Evolutionary conservation across 2,888 invertebrate species (phyloP), one percentile per base, ranked within the genome.

Genomic region (Tetragonula carbonaria): DNA sequence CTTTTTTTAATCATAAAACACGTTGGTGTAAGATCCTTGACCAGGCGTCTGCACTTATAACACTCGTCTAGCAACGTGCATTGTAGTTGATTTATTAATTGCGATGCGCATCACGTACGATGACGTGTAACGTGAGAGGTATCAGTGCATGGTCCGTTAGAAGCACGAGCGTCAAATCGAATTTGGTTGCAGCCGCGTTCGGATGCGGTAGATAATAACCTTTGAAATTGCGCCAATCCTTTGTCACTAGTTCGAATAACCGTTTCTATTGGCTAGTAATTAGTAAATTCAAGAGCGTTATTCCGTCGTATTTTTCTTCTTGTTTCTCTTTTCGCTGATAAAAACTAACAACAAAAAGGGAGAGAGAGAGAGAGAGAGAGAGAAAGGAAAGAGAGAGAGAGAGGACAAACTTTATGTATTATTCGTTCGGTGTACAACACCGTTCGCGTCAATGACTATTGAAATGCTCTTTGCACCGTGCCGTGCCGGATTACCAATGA

Each of bases 51-150:
- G 14, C 8, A 33, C 50, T 21, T 4, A 57, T 45, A 45, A 75
- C 23, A 23, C 67, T 67, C 55, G 50, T 75, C 21, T 28, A 50
- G 14, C 2, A 74, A 50, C 65, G n/a, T 14, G 55, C 3, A 23
- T 33, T 33, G 4, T 28, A 50, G 13, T 67, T 57, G 62, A 28
- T 73, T 45, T 72, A 68, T 73, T 73, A 81, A 80, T 73, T 77
- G 55, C 65, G 33, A 81, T 38, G 51, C 75, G 72, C 23, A 33
- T 72, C 82, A 67, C 81, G 81, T 67, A 55, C 33, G 33, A 82
- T 72, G 73, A 70, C 51, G 59, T 13, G 76, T 21, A 45, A 45
- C 11, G 45, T 8, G 38, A 62, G 67, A 55, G 62, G 72, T 73
- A 76, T 82, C 81, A 21, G n/a, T 57, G 67, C 72, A 55, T 38